phyloP scores from a whole-genome alignment of 1,140 invertebrate species.

The Tachypleus tridentatus region DNA sequence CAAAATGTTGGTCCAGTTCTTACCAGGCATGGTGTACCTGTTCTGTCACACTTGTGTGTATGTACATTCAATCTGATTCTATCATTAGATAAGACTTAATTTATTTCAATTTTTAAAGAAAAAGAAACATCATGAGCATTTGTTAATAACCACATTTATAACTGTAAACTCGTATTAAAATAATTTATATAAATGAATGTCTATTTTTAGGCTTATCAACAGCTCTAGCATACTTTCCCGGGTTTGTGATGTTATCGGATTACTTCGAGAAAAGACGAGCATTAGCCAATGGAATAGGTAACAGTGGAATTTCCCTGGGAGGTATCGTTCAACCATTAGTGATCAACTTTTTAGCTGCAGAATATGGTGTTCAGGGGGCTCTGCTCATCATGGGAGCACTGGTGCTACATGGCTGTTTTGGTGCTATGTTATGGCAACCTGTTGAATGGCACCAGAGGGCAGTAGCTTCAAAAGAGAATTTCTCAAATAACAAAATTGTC shows the following conservation, averaged over 20 bases:
- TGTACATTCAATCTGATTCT: too few species aligned
- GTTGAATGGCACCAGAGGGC: conserved; percentile 41
- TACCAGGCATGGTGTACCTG: too few species aligned
- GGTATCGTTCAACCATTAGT: conserved; percentile 70
- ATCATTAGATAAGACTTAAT: too few species aligned
- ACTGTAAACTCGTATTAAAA: too few species aligned
- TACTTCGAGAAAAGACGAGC: conserved; percentile 70
- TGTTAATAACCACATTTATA: too few species aligned
- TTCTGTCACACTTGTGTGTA: too few species aligned
- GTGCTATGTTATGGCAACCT: conserved; percentile 58
- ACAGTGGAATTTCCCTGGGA: conserved; percentile 77
- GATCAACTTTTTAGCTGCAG: conserved; percentile 31
- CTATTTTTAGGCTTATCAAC: conserved; percentile 54
- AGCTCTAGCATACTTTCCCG: conserved; percentile 61
- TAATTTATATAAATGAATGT: too few species aligned
- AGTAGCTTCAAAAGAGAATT: neutral
- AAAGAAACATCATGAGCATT: too few species aligned
- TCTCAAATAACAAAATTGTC: neutral
- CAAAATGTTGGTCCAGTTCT: too few species aligned
- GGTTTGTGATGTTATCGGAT: conserved; percentile 75
- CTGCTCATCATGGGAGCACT: conserved; percentile 62
- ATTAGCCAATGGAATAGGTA: conserved; percentile 78
- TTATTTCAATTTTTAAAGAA: too few species aligned
- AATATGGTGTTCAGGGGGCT: conserved; percentile 24
- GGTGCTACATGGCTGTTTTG: conserved; percentile 68